Conservation (phyloP, 2,113 vertebrate species). For the Dromas ardeola region DNA sequence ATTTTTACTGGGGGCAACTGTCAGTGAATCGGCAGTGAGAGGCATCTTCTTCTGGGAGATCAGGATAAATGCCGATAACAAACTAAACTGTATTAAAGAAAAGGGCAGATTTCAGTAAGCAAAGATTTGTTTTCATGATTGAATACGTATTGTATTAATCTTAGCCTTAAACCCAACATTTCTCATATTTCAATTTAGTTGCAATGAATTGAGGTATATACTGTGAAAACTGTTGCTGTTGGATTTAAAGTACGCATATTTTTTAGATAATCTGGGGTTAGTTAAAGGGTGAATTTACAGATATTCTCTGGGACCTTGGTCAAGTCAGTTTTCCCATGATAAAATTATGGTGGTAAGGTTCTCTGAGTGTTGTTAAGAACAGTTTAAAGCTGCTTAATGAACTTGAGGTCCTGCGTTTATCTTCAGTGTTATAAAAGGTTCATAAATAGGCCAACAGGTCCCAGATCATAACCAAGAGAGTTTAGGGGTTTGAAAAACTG, state of each 20-base stretch:
- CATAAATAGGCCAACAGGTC: background rate
- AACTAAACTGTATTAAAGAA: background rate
- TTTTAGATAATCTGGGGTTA: background rate
- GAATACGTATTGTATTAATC: background rate
- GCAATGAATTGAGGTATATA: background rate
- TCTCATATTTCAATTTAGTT: background rate
- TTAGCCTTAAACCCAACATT: background rate
- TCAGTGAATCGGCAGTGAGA: background rate
- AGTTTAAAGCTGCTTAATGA: background rate
- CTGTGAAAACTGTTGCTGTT: background rate
- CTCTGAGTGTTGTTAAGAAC: background rate
- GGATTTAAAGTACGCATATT: background rate
- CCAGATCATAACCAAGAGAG: background rate
- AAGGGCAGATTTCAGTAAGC: background rate
- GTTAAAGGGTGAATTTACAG: background rate
- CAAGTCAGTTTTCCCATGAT: background rate
- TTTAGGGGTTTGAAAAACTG: background rate
- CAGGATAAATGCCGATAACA: background rate
- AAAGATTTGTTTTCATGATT: background rate
- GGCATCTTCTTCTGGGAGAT: background rate
- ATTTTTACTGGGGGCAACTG: background rate
- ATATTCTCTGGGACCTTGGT: background rate
- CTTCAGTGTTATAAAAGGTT: background rate
- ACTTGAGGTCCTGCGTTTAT: background rate
- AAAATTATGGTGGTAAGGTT: background rate